A percentile compares a stretch with the other conserved stretches of the same genome.
Evolutionary conservation across 2,888 invertebrate genomes (phyloP).

Genomic region (Eristalis tenax): DNA sequence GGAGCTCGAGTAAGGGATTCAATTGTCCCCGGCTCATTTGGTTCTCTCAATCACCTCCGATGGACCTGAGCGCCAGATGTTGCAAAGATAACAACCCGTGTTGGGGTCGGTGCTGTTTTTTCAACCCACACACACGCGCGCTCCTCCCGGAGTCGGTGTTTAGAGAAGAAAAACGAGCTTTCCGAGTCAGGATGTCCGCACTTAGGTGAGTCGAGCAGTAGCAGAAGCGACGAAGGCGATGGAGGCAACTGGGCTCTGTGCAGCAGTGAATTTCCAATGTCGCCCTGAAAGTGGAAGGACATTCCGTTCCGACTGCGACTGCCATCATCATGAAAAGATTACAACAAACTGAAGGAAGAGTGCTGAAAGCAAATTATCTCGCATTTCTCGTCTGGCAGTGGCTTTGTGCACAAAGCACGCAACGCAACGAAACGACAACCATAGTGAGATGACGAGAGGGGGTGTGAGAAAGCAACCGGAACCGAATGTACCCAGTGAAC

Average conservation of each 20-base stretch:
- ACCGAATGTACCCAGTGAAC: slow-evolving; percentile 5
- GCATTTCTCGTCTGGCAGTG: slow-evolving; percentile 40
- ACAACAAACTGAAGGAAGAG: slow-evolving; percentile 53
- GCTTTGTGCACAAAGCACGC: slow-evolving; percentile 21
- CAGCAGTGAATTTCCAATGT: slow-evolving; percentile 51
- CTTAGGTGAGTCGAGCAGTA: background rate
- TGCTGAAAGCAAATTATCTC: slow-evolving; percentile 61
- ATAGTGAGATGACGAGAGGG: background rate
- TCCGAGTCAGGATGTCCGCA: slow-evolving; percentile 3
- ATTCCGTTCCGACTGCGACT: slow-evolving; percentile 19
- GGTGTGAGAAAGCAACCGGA: background rate
- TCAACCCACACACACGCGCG: slow-evolving; percentile 15
- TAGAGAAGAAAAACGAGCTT: background rate
- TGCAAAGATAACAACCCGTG: slow-evolving; percentile 69
- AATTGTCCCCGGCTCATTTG: slow-evolving; percentile 73
- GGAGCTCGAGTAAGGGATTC: slow-evolving; percentile 57
- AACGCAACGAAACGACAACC: background rate
- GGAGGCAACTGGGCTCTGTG: background rate
- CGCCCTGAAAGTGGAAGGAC: slow-evolving; percentile 41
- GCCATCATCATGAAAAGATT: slow-evolving; percentile 52
- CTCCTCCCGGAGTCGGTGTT: background rate
- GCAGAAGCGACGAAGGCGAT: background rate
- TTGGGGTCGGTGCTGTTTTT: slow-evolving; percentile 9
- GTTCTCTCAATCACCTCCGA: slow-evolving; percentile 72
- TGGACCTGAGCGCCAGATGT: slow-evolving; percentile 72